phyloP scores from a whole-genome alignment of 2,113 vertebrate species.

The Phalacrocorax pelagicus region DNA sequence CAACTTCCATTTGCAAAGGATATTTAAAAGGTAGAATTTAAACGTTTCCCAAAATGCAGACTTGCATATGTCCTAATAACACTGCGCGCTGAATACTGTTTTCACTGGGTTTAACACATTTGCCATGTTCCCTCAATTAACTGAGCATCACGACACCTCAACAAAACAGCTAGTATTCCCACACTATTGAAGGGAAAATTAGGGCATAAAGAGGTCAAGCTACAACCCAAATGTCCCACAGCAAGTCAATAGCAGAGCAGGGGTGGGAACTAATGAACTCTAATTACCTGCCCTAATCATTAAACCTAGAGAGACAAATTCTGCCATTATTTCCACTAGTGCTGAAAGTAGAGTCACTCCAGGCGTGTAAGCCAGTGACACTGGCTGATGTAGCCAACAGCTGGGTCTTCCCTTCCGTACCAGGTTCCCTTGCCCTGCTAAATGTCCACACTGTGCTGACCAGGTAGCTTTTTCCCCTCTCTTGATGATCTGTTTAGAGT shows the following conservation, averaged over 20 bases:
- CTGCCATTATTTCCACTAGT: neutral
- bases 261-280: neutral
- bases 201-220: neutral
- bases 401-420: neutral
- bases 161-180: neutral
- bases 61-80: neutral
- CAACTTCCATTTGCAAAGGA: conserved; percentile 13
- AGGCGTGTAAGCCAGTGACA: neutral
- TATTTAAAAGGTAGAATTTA: neutral
- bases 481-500: neutral
- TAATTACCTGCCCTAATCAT: neutral
- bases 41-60: neutral
- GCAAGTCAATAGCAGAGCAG: neutral
- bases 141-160: neutral
- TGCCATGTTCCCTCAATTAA: neutral
- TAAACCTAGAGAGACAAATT: neutral
- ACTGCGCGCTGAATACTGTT: neutral
- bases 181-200: neutral
- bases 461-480: neutral
- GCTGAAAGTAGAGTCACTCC: neutral
- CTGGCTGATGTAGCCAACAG: neutral
- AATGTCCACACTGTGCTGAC: neutral
- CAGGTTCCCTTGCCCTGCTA: neutral
- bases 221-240: neutral
- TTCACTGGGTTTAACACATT: neutral